Evolutionary conservation across 2,888 invertebrate genomes (phyloP).

Genomic region (Imbricaverruca yamaguchii): DNA sequence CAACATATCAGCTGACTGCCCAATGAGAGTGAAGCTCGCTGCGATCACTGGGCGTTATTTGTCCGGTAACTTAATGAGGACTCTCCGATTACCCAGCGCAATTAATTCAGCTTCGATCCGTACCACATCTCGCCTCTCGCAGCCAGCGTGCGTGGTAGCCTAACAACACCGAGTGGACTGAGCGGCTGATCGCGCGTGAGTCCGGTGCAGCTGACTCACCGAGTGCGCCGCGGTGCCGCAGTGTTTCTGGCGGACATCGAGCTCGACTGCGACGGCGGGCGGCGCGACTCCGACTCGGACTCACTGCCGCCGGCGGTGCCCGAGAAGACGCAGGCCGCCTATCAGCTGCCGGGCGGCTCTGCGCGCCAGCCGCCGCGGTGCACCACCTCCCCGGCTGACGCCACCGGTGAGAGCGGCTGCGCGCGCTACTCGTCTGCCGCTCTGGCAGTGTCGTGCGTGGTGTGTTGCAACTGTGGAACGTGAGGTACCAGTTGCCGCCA

Average conservation of each 20-base stretch:
- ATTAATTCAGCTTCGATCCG: no score
- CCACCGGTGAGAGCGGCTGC: background rate
- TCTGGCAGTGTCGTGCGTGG: no score
- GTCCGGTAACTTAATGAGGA: no score
- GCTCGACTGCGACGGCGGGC: background rate
- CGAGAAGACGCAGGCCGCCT: slow-evolving; percentile 19
- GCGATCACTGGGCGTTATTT: no score
- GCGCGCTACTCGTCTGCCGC: no score
- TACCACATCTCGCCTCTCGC: no score
- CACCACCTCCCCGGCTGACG: background rate
- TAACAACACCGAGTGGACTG: background rate
- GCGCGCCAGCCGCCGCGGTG: background rate
- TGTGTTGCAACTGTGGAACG: no score
- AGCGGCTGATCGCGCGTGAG: background rate
- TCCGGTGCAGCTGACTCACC: no score
- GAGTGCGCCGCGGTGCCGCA: background rate
- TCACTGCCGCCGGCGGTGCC: slow-evolving; percentile 19
- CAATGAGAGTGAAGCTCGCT: no score
- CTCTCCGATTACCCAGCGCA: no score
- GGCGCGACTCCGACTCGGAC: background rate
- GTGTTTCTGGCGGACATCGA: slow-evolving; percentile 6
- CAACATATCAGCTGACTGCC: no score
- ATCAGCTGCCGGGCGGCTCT: background rate
- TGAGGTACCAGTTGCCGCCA: background rate
- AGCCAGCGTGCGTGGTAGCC: no score